Percentiles rank a stretch among this genome's conserved stretches.
Conservation (phyloP, 2,113 vertebrate genomes). For the Nipponia nippon region DNA sequence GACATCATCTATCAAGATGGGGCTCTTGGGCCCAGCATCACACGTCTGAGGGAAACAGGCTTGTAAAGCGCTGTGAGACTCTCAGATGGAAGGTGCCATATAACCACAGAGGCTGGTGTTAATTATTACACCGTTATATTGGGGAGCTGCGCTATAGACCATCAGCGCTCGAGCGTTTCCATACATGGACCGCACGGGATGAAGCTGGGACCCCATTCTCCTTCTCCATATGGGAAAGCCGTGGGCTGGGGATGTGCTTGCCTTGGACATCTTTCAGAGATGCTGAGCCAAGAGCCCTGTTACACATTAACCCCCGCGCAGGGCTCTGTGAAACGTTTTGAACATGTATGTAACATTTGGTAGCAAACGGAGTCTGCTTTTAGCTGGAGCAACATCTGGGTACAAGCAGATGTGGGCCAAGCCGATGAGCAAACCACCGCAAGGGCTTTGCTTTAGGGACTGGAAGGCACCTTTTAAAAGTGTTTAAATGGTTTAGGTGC, state of each 20-base stretch:
- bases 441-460: not conserved
- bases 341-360: not conserved
- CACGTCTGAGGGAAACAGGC: not conserved
- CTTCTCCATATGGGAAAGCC: not conserved
- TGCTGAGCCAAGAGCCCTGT: not conserved
- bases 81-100: not conserved
- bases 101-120: slow-evolving; percentile 16
- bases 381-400: not conserved
- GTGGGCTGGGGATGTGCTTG: not conserved
- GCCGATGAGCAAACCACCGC: not conserved
- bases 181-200: not conserved
- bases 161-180: not conserved
- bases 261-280: slow-evolving; percentile 6
- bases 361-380: not conserved
- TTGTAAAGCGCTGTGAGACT: not conserved
- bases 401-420: not conserved
- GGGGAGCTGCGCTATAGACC: not conserved
- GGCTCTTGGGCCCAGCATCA: not conserved
- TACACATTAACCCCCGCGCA: not conserved
- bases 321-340: not conserved
- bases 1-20: not conserved
- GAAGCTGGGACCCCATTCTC: not conserved
- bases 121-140: not conserved
- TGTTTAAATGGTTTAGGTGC: not conserved
- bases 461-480: not conserved